A percentile compares a stretch with the other conserved stretches of the same genome.
Conservation (phyloP, 2,797 vertebrate species). For the Amblyraja radiata region DNA sequence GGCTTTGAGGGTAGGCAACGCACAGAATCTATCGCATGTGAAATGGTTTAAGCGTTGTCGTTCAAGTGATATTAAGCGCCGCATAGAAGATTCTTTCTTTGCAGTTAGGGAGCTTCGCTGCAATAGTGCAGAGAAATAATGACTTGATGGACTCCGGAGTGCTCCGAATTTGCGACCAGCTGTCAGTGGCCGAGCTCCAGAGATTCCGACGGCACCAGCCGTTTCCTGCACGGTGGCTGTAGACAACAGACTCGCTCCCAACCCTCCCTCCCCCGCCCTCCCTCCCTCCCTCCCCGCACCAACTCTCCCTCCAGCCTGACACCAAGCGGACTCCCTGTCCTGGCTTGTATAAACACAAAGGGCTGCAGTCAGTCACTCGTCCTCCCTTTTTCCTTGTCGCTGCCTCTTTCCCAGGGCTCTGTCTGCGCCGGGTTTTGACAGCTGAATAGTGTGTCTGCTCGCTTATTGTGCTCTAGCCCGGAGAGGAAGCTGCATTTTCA, state of each 20-base stretch:
- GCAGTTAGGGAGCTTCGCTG: neutral
- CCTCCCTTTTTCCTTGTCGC: neutral
- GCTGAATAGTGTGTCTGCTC: neutral
- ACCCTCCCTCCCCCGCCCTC: too few relatives aligned
- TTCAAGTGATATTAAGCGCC: neutral
- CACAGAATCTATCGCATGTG: neutral
- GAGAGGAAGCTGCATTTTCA: neutral
- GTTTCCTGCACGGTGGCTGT: neutral
- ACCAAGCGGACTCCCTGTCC: neutral
- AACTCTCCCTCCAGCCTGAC: neutral
- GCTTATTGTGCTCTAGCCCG: neutral
- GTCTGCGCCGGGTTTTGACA: constrained; percentile 14
- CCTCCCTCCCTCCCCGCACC: neutral
- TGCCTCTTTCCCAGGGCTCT: constrained; percentile 16
- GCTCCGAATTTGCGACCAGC: neutral
- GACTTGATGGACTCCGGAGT: neutral
- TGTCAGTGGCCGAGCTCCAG: neutral
- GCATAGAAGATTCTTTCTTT: neutral
- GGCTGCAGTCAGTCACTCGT: neutral
- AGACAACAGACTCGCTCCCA: neutral
- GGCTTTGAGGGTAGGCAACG: neutral
- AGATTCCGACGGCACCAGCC: neutral
- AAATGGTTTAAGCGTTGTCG: neutral
- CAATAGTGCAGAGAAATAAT: neutral
- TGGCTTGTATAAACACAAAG: neutral